A percentile compares a stretch with the other conserved stretches of the same genome.
Conservation (phyloP, 2,797 vertebrate species). For the Hyperoplus immaculatus region DNA sequence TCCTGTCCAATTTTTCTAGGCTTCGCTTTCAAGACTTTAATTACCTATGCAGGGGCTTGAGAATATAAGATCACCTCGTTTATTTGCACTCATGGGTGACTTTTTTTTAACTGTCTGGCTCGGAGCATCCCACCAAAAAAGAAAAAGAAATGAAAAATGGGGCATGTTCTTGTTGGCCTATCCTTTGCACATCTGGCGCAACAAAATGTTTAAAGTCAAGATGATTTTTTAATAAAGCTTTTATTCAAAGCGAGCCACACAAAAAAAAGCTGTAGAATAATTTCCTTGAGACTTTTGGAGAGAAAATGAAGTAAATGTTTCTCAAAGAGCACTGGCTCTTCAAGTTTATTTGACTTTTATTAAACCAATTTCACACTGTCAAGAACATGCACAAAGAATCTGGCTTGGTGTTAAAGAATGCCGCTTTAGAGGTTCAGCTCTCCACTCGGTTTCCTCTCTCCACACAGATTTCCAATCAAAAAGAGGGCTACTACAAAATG, state of each 20-base stretch:
- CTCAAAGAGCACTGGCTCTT: not conserved
- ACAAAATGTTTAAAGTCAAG: conserved; percentile 20
- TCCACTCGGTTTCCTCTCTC: conserved; percentile 35
- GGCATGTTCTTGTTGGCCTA: conserved; percentile 16
- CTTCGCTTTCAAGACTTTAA: conserved; percentile 75
- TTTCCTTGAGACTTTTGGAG: conserved; percentile 23
- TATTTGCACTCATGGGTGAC: conserved; percentile 58
- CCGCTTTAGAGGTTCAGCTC: conserved; percentile 7
- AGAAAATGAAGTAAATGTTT: conserved; percentile 3
- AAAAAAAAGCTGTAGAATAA: conserved; percentile 21
- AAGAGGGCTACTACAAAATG: conserved; percentile 66
- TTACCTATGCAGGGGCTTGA: conserved; percentile 59
- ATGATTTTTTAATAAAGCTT: conserved; percentile 16
- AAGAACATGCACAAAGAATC: conserved; percentile 16
- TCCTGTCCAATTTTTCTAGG: conserved; percentile 65
- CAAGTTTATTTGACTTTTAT: conserved; percentile 23
- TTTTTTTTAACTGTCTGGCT: conserved; percentile 32
- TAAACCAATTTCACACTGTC: conserved; percentile 28
- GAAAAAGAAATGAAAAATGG: conserved; percentile 41
- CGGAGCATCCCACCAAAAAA: conserved; percentile 35
- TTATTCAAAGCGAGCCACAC: conserved; percentile 25
- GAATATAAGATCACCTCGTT: conserved; percentile 62
- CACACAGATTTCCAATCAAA: conserved; percentile 67
- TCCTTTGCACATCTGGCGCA: conserved; percentile 34
- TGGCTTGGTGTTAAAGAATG: conserved; percentile 14